Base-by-base conservation (phyloP, 2,797 vertebrate species). In the Adrianichthys oophorus region DNA sequence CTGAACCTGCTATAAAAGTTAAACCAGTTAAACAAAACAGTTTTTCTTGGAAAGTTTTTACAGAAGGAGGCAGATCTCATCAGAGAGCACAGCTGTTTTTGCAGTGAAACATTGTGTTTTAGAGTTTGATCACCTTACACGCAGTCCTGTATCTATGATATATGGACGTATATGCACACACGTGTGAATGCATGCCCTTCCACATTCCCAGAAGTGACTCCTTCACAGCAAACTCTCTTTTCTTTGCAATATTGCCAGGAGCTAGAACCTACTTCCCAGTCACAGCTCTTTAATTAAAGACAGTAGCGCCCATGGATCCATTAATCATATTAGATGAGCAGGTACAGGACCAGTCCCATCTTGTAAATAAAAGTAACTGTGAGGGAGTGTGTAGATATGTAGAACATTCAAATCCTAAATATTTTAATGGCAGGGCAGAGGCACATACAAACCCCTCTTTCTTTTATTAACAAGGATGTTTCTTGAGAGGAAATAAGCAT, bases 301-400 rank as follows among this genome's bases (percentile, higher is more conserved):
- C 42, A 66, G 71, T 59, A 62, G 68, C 61, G 62, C 68, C 70
- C 67, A 64, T 24, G 42, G 73, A 57, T 37, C 44, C 70, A 79
- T 84, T 76, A 83, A 83, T 85, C 68, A 79, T 41, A 45, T 81
- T 61, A 58, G 65, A 55, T 44, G 52, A 70, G 62, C 45, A 65
- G 52, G 75, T 70, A 77, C 68, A 47, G 60, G 71, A 79, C 80
- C 66, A 72, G 84, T 75, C 57, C 71, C 80, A 61, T 88, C 82
- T 80, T 87, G 82, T 79, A 68, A 76, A 74, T 72, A 69, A 77
- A 64, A 73, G 53, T 65, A 50, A 65, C 68, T 79, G 70, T 69
- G 76, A 79, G 86, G 77, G 85, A 89, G 70, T 65, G 65, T 70
- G 72, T 52, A 75, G 86, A 89, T 86, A 90, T 89, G 87, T 90